Evolutionary conservation across 2,797 vertebrate species (phyloP).

Genomic region (Zonotrichia albicollis): DNA sequence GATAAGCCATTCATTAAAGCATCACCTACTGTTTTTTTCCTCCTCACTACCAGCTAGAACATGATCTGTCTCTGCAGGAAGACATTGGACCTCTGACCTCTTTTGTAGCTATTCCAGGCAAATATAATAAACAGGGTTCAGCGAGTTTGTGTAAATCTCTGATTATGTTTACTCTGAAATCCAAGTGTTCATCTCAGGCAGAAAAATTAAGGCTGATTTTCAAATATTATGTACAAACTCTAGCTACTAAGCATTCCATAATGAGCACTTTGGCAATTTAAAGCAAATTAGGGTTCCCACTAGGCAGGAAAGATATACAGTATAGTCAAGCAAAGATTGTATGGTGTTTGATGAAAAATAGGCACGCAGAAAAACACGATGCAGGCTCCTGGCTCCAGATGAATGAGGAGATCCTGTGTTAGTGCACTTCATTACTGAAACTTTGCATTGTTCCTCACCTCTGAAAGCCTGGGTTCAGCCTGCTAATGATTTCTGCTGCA

Average conservation of each 20-base stretch:
- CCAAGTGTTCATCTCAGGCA: constrained; percentile 80
- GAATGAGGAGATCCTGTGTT: constrained; percentile 42
- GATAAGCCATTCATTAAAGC: constrained; percentile 88
- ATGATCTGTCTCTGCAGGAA: constrained; percentile 83
- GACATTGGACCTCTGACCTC: constrained; percentile 82
- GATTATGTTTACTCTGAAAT: constrained; percentile 83
- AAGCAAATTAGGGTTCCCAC: constrained; percentile 79
- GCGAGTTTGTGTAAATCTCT: constrained; percentile 81
- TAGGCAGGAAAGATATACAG: constrained; percentile 68
- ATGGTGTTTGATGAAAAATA: constrained; percentile 69
- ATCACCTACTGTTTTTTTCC: constrained; percentile 82
- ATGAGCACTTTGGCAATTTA: constrained; percentile 80
- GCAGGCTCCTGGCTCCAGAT: constrained; percentile 49
- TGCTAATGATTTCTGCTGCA: constrained; percentile 39
- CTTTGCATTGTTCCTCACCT: constrained; percentile 22
- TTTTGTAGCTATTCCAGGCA: constrained; percentile 80
- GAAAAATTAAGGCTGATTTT: constrained; percentile 81
- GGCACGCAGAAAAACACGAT: constrained; percentile 60
- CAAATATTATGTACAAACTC: constrained; percentile 81
- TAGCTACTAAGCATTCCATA: constrained; percentile 78
- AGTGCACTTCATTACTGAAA: constrained; percentile 45
- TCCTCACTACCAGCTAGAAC: constrained; percentile 82
- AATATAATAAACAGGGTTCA: constrained; percentile 83
- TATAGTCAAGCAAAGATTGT: constrained; percentile 69
- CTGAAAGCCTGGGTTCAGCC: constrained; percentile 1